These are phyloP conservation scores for Enteromius fasciolatus DNA, from an alignment of 2,797 vertebrate genomes.

Conservation along the genomic window DNA sequence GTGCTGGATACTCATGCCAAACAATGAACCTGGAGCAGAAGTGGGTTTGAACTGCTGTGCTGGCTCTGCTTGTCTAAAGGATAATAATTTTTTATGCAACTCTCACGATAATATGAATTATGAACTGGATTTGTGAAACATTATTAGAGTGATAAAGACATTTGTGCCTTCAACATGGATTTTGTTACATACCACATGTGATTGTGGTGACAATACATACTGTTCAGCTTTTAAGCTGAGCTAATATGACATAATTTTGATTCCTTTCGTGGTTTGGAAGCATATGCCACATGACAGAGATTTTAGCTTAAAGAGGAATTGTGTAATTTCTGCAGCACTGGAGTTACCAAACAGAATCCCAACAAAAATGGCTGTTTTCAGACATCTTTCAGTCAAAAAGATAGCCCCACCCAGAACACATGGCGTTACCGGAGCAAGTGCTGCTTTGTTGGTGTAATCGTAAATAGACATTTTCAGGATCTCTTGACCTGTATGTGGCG, in stretches of 20 bases:
- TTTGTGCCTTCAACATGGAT: not conserved
- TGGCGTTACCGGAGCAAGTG: not conserved
- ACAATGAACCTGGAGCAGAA: not conserved
- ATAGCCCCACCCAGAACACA: not conserved
- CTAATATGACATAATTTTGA: not conserved
- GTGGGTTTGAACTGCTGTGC: constrained; percentile 21
- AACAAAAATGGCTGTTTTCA: not conserved
- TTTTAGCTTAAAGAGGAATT: constrained; percentile 4
- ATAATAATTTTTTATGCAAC: not conserved
- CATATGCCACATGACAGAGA: not conserved
- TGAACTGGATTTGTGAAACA: constrained; percentile 24
- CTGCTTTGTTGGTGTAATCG: not conserved
- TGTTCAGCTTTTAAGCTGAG: not conserved
- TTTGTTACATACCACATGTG: not conserved
- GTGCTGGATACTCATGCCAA: constrained; percentile 77
- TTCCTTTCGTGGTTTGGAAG: not conserved
- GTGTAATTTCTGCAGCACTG: constrained; percentile 15
- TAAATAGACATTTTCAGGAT: not conserved
- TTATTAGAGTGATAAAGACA: not conserved
- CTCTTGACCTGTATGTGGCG: not conserved
- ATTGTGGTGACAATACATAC: not conserved
- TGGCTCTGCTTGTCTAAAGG: not conserved
- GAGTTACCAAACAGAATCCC: not conserved
- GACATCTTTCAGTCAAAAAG: not conserved
- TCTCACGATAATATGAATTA: not conserved